Evolutionary conservation across 2,888 invertebrate species (phyloP).

Genomic region (Hypolimnas misippus): DNA sequence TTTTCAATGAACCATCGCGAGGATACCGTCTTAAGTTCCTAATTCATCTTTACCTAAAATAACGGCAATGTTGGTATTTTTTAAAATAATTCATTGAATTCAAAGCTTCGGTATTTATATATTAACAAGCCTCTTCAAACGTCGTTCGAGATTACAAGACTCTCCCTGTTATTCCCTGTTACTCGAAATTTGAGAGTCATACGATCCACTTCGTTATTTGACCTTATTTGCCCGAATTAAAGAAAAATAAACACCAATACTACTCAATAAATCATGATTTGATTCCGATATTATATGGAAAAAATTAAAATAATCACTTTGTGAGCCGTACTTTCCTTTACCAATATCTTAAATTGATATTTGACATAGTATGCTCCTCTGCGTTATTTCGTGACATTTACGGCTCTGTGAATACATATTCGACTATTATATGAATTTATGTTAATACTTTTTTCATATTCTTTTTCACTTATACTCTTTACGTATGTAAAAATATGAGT

Average conservation of each 20-base stretch:
- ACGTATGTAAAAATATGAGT: too few species aligned
- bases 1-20: too few species aligned
- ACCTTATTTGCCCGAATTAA: slow-evolving; percentile 21
- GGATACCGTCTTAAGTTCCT: too few species aligned
- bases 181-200: slow-evolving; percentile 29
- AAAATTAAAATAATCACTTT: neutral
- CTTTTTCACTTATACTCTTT: neutral
- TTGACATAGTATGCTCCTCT: slow-evolving; percentile 59
- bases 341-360: slow-evolving; percentile 71
- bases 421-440: slow-evolving; percentile 35
- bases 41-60: neutral
- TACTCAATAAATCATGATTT: neutral
- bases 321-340: slow-evolving; percentile 43
- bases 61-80: slow-evolving; percentile 14
- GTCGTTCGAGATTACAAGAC: slow-evolving; percentile 30
- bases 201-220: slow-evolving; percentile 36
- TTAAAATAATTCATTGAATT: slow-evolving; percentile 32
- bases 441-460: slow-evolving; percentile 19
- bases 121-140: slow-evolving; percentile 39
- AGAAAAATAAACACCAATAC: slow-evolving; percentile 13
- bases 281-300: neutral
- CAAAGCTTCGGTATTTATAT: slow-evolving; percentile 26
- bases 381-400: slow-evolving; percentile 61
- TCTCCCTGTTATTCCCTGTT: slow-evolving; percentile 16
- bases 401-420: slow-evolving; percentile 44